Base-by-base conservation (phyloP, 2,113 vertebrate species). In the Motacilla alba region DNA sequence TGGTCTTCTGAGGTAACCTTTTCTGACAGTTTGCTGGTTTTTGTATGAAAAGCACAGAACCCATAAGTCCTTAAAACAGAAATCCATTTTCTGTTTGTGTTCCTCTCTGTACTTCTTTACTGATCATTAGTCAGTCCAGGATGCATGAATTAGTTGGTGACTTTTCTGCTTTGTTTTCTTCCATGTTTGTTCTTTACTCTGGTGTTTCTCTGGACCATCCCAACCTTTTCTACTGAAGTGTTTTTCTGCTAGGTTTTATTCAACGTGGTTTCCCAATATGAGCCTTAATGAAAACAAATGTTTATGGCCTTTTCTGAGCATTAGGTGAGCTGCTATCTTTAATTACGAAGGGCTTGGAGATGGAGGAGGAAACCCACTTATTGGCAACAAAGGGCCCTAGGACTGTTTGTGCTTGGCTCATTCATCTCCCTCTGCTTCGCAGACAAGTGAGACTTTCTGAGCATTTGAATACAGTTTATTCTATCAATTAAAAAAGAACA, bases 391-490 rank as follows among this genome's bases (percentile, higher is more conserved):
- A 94, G 52, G 39, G 39, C 87, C 69, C 56, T 49, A 64, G 83
- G 67, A 64, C 92, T 93, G 94, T 92, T 93, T 93, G 88, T 87
- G 41, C 85, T 87, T 10, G 5, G 28, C 77, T 83, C 69, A 58
- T 95, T 96, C 69, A 78, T 43, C 49, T 14, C 27, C 7, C 84
- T 67, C 53, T 74, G 64, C 90, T 92, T 83, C 0, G 0, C 44
- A 93, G 85, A 89, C 76, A 90, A 90, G 62, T 63, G 93, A 88
- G 90, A 95, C 43, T 89, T 96, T 95, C 86, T 75, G 76, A 88
- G 86, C 86, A 49, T 90, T 83, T 90, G 66, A 96, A 96, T 93
- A 93, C 95, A 95, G 94, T 96, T 97, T 93, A 96, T 96, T 97
- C 92, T 93, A 72, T 93, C 92, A 94, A 92, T 96, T 96, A 93